Base-by-base conservation (phyloP, 2,888 invertebrate species). In the Sinhomidia bicolor region DNA sequence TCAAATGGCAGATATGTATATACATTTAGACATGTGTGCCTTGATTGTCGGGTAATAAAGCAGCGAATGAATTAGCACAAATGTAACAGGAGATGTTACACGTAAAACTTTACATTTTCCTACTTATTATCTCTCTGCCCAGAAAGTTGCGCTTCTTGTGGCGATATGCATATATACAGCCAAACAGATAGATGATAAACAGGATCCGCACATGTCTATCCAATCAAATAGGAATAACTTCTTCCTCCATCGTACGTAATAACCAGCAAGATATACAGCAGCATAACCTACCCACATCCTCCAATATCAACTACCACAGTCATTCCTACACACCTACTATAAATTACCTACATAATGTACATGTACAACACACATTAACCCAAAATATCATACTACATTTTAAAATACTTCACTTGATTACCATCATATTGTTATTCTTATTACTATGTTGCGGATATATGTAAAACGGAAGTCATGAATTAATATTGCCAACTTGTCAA, bases 381-480 rank as follows among this genome's bases (percentile, higher is more conserved):
- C 20, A n/a, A 54, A 57, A 54, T n/a, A 51, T 23, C 57, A n/a
- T n/a, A n/a, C n/a, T n/a, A n/a, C n/a, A n/a, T n/a, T n/a, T n/a
- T n/a, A n/a, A n/a, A n/a, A n/a, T n/a, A n/a, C n/a, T n/a, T n/a
- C n/a, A n/a, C n/a, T n/a, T n/a, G n/a, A n/a, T n/a, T n/a, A n/a
- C n/a, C n/a, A n/a, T n/a, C n/a, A n/a, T n/a, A n/a, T n/a, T n/a
- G n/a, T 23, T 62, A 26, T 62, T 62, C n/a, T 47, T 26, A 74
- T 60, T 47, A 65, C 78, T 5, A 3, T 23, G 17, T n/a, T n/a
- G n/a, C 23, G 57, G 26, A 86, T 87, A 81, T 87, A 81, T 71
- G 93, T 95, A 29, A 87, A 87, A 82, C 80, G 83, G 81, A 86
- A 90, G 83, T 90, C 80, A 81, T 89, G 82, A 36, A 85, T 78